Base-by-base conservation (phyloP, 1,140 invertebrate genomes). In the Heterodera schachtii region DNA sequence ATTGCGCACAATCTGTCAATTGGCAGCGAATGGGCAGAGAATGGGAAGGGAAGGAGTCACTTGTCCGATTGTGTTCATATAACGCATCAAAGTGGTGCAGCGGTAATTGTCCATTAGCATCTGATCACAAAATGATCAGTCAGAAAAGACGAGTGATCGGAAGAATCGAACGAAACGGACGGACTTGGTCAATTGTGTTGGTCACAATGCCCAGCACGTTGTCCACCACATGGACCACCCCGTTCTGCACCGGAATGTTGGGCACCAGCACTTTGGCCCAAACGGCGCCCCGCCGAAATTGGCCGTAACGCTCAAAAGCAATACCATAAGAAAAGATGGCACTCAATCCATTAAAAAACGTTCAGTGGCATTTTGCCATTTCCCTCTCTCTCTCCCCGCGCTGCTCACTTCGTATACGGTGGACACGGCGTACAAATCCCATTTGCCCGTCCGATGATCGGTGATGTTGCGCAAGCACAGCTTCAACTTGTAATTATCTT, bases 231-330 rank as follows among this genome's bases (percentile, higher is more conserved):
- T 90, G 88, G 0, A 86, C 88, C n/a, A 90, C 88, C 16, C 88
- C 88, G 70, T 90, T 90, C 77, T 90, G 88, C 13, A 90, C 87
- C 1, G 88, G 88, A 76, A 90, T 90, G 75, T 90, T 90, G 9
- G 88, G 89, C 11, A 90, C 89, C 3, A 90, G 47, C 43, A 90
- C 86, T 78, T 90, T 90, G 4, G 88, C 88, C 89, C 89, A 90
- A 19, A 90, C 89, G 13, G 88, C 85, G 13, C 88, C 88, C 71
- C 89, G 19, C 43, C 87, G 67, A 82, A 89, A 89, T 43, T 87
- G 82, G 0, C 79, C 79, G 78, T 89, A 89, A 47, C 76, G 76
- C 76, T 78, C 7, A 60, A 19, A 60, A 60, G 16, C 9, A 60
- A 60, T 60, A 19, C 57, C 11, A 19, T 60, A 60, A 13, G 57